Percentiles rank a stretch among this genome's conserved stretches.
Evolutionary conservation across 2,113 vertebrate genomes (phyloP).

Genomic region (Atlantisia rogersi): DNA sequence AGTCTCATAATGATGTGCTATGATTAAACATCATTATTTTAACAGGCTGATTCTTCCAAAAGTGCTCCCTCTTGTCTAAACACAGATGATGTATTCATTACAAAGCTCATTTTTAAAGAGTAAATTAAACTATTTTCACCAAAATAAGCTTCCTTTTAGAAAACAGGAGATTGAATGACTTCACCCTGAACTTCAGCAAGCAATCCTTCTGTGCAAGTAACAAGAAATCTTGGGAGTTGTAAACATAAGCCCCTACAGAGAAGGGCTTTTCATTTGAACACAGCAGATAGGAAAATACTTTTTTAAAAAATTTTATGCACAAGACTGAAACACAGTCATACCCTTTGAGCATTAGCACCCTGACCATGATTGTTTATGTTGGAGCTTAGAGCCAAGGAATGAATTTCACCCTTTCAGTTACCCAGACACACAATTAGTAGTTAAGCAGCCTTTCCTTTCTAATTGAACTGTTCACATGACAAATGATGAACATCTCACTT

Average conservation of each 20-base stretch:
- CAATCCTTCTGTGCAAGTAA: background rate
- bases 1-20: background rate
- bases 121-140: background rate
- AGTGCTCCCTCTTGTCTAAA: background rate
- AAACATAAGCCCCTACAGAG: background rate
- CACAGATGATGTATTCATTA: background rate
- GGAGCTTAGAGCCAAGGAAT: background rate
- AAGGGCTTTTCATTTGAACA: background rate
- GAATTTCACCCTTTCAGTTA: background rate
- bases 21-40: background rate
- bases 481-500: conserved; percentile 66
- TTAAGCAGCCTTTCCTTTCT: conserved; percentile 28
- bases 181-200: background rate
- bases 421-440: conserved; percentile 15
- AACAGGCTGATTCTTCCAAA: background rate
- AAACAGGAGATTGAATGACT: background rate
- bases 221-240: background rate
- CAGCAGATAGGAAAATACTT: background rate
- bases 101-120: background rate
- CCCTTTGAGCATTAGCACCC: background rate
- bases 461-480: conserved; percentile 58
- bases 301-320: background rate
- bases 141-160: background rate
- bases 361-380: background rate
- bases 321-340: background rate